Conservation (phyloP, 2,797 vertebrate species). For the Loris lydekkerianus region DNA sequence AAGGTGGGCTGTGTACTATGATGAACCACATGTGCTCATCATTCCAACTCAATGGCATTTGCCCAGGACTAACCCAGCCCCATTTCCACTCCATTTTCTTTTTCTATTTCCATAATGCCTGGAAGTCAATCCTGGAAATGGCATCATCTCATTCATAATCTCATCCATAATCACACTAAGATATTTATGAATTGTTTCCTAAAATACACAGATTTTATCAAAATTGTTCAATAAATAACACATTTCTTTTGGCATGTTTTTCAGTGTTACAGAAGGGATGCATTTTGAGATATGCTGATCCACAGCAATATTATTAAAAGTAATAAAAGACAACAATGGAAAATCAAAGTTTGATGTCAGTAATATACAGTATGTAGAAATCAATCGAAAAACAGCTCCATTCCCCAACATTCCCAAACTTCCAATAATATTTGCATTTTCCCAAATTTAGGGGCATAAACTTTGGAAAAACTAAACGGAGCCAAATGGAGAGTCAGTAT, state of each 20-base stretch:
- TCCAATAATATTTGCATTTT: neutral
- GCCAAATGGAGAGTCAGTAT: neutral
- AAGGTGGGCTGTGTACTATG: neutral
- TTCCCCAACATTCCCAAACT: neutral
- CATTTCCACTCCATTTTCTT: neutral
- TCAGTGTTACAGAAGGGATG: neutral
- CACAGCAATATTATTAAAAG: conserved; percentile 48
- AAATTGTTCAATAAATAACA: conserved; percentile 8
- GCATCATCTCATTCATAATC: conserved; percentile 31
- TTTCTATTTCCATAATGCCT: neutral
- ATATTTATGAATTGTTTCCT: neutral
- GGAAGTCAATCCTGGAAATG: neutral
- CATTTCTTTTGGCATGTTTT: neutral
- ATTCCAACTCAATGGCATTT: neutral
- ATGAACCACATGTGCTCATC: neutral
- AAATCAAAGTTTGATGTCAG: neutral
- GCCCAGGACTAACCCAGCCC: neutral
- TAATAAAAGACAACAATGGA: conserved; percentile 48
- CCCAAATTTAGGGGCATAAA: neutral
- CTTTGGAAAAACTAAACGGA: conserved; percentile 30
- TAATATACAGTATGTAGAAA: neutral
- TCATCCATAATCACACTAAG: neutral
- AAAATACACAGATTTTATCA: neutral
- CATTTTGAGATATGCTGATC: neutral
- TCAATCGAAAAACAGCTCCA: neutral